A percentile compares a stretch with the other conserved stretches of the same genome.
phyloP scores from a whole-genome alignment of 2,113 vertebrate genomes.

The Proterorhinus semilunaris region DNA sequence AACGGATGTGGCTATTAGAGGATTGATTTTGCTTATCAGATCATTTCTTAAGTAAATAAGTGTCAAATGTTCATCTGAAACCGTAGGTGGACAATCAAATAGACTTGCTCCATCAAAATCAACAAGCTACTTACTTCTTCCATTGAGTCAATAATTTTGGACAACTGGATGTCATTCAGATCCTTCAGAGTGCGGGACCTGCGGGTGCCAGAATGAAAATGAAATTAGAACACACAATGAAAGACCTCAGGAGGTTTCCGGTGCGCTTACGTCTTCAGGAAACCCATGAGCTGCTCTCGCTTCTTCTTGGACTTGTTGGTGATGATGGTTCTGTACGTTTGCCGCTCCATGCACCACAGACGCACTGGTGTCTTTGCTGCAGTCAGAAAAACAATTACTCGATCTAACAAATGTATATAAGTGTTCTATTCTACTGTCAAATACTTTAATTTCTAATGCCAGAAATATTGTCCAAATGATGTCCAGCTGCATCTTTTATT shows the following conservation, averaged over 20 bases:
- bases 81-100: too few relatives aligned
- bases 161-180: conserved; percentile 75
- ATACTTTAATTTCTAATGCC: too few relatives aligned
- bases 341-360: conserved; percentile 80
- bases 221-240: neutral
- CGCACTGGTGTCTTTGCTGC: conserved; percentile 72
- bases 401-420: too few relatives aligned
- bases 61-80: too few relatives aligned
- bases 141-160: conserved; percentile 81
- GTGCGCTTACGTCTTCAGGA: conserved; percentile 75
- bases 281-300: conserved; percentile 75
- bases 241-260: neutral
- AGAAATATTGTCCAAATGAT: too few relatives aligned
- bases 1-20: neutral
- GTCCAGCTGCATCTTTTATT: neutral
- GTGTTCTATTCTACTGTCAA: too few relatives aligned
- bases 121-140: conserved; percentile 73
- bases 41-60: too few relatives aligned
- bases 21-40: too few relatives aligned
- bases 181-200: conserved; percentile 78
- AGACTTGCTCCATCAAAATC: neutral
- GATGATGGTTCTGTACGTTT: conserved; percentile 79
- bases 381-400: neutral
- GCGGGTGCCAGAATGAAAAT: neutral
- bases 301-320: conserved; percentile 78